Conservation (phyloP, 2,797 vertebrate genomes). For the Rhinatrema bivittatum region DNA sequence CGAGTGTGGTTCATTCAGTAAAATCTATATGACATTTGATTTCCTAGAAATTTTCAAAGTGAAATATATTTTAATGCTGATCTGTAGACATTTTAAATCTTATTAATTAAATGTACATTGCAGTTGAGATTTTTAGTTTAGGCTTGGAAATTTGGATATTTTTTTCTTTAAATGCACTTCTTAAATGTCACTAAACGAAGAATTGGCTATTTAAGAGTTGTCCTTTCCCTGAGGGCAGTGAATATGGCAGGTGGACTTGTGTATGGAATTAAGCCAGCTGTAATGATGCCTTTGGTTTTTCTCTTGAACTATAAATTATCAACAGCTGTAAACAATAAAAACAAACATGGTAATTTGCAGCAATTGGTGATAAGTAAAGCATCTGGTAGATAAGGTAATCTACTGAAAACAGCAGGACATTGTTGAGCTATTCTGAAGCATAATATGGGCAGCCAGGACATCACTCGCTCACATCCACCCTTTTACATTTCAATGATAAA, state of each 20-base stretch:
- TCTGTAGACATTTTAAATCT: conserved; percentile 20
- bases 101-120: conserved; percentile 14
- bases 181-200: conserved; percentile 18
- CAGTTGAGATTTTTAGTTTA: conserved; percentile 19
- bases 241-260: conserved; percentile 43
- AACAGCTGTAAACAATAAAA: conserved; percentile 24
- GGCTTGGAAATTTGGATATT: conserved; percentile 11
- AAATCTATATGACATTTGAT: conserved; percentile 19
- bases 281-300: conserved; percentile 36
- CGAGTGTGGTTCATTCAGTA: no score
- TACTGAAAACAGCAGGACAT: conserved; percentile 26
- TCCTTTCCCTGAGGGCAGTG: conserved; percentile 33
- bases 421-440: conserved; percentile 34
- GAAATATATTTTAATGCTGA: conserved; percentile 15
- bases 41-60: conserved; percentile 28
- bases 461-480: no score
- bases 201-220: conserved; percentile 13
- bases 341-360: conserved; percentile 22
- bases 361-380: conserved; percentile 15
- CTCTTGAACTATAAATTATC: conserved; percentile 37
- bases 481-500: no score
- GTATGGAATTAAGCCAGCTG: conserved; percentile 48
- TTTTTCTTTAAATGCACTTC: conserved; percentile 1
- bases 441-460: no score
- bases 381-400: conserved; percentile 12